A percentile compares a stretch with the other conserved stretches of the same genome.
These are phyloP conservation scores for Acanthisitta chloris DNA, from an alignment of 2,113 vertebrate species.

Conservation along the genomic window DNA sequence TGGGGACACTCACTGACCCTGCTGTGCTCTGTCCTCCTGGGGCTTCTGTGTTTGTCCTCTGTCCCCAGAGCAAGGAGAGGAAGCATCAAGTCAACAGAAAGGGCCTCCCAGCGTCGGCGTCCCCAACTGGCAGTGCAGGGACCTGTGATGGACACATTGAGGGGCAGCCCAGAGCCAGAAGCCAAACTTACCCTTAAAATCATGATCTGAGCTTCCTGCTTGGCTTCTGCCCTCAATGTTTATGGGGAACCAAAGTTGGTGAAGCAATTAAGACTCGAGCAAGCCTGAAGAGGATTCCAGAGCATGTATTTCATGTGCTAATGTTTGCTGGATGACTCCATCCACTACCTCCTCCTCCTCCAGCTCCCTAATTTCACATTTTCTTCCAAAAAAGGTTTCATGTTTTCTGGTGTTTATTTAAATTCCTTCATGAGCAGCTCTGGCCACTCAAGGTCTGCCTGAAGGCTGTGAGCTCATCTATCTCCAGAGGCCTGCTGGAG, in stretches of 20 bases:
- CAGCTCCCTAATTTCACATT: conserved; percentile 20
- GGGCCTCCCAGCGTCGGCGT: background rate
- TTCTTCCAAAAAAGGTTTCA: conserved; percentile 63
- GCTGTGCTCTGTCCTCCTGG: background rate
- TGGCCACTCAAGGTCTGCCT: conserved; percentile 5
- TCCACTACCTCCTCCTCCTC: background rate
- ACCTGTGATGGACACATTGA: rapidly evolving
- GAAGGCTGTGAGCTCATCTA: conserved; percentile 26
- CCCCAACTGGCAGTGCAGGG: background rate
- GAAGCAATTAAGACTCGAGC: background rate
- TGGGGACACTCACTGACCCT: background rate
- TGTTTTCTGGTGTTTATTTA: conserved; percentile 47
- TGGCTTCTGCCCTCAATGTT: background rate
- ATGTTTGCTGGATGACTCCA: conserved; percentile 47
- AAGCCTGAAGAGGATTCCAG: conserved; percentile 26
- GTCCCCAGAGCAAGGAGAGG: background rate
- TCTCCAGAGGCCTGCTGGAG: background rate
- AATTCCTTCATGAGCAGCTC: background rate
- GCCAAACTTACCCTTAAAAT: background rate
- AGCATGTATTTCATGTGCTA: conserved; percentile 15
- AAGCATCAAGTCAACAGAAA: background rate
- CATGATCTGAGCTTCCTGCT: background rate
- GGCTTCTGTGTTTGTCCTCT: background rate
- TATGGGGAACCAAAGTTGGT: background rate
- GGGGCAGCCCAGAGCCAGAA: background rate